Conservation (phyloP, 2,113 vertebrate genomes). For the Tychaedon coryphoeus region DNA sequence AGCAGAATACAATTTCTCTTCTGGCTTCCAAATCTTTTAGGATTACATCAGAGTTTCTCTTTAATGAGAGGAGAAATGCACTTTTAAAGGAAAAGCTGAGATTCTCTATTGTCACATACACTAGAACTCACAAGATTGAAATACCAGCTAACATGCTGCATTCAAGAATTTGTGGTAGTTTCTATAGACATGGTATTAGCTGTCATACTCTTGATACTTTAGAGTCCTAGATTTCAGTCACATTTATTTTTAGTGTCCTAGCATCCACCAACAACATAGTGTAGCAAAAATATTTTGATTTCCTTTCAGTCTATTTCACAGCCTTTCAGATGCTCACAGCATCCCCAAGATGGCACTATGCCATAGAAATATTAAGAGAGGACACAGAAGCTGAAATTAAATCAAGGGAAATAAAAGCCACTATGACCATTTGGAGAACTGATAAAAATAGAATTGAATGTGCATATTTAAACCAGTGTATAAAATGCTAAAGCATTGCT, state of each 20-base stretch:
- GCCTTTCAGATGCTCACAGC: not conserved
- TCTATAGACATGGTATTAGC: not conserved
- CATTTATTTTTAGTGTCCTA: not conserved
- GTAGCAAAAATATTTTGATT: not conserved
- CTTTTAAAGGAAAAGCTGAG: not conserved
- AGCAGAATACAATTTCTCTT: not conserved
- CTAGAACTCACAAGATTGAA: not conserved
- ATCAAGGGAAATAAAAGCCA: not conserved
- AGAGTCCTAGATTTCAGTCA: not conserved
- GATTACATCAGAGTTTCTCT: not conserved
- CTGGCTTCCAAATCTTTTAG: not conserved
- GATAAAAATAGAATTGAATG: not conserved
- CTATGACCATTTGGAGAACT: not conserved
- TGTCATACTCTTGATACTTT: not conserved
- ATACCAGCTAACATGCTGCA: not conserved
- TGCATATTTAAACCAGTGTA: not conserved
- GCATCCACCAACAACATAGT: rapidly evolving
- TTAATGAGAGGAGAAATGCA: not conserved
- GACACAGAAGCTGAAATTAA: not conserved
- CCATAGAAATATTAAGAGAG: not conserved
- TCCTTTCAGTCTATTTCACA: not conserved
- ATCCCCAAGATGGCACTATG: slow-evolving; percentile 59
- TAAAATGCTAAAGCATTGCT: not conserved
- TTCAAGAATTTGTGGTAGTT: not conserved
- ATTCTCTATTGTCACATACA: not conserved